Evolutionary conservation across 2,888 invertebrate species (phyloP), one percentile per base, ranked within the genome.

Genomic region (Meteorus colon): DNA sequence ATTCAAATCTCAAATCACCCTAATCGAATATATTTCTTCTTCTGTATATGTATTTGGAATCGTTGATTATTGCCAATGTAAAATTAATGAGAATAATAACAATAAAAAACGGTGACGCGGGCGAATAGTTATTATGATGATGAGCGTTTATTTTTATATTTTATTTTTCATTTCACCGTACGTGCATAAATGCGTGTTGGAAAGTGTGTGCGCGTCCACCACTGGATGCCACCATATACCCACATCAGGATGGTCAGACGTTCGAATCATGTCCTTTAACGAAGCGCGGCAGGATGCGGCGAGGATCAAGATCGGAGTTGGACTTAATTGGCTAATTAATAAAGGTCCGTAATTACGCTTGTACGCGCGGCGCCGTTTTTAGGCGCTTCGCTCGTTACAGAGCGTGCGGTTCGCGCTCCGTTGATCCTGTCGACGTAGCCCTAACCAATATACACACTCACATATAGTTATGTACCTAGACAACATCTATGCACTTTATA

Each of bases 291-390:
- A 86, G 85, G 85, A 84, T 86, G 83, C 81, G 80, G 74, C 79
- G 78, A 77, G 81, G 79, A 87, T 87, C 84, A 84, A 86, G 86
- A 87, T 87, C 81, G 81, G 66, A 80, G 81, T 72, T 80, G 78
- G 81, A 80, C 80, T 84, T 87, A 88, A 88, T 86, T 86, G 83
- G 85, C 86, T 87, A 87, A 88, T 88, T 88, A 87, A 87, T 87
- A 88, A 86, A 83, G 83, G 81, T 77, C 80, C 82, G 83, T 86
- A 86, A 87, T 87, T 87, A 86, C 82, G 75, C 79, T 81, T 80
- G 76, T 80, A 78, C 68, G 81, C 75, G 78, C 79, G 78, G 77
- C 79, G 77, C 78, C 80, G 78, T 84, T 84, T 84, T 84, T 82
- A 81, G 82, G 82, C 79, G 76, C 75, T 80, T 73, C 73, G 73